Evolutionary conservation across 2,888 invertebrate species (phyloP), one percentile per base, ranked within the genome.

Genomic region (Drosophila neutralis): DNA sequence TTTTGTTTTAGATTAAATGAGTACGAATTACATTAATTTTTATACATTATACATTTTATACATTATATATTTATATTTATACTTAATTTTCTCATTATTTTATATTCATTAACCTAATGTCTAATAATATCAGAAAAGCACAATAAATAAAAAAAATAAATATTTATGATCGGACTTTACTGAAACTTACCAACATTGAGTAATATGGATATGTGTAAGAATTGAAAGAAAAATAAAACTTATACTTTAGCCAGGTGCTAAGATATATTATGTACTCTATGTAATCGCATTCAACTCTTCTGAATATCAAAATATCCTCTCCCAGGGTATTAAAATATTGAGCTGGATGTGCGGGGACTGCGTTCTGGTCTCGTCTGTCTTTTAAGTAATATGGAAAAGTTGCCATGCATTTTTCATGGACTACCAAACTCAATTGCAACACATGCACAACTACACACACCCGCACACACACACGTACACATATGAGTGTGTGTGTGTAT

Each of bases 361-460:
- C 33, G 35, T 27, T 49, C 33, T 29, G 58, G 45, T 31, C 71
- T 70, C 82, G 78, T 68, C 69, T 81, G 84, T 42, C 61, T 75
- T 71, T 80, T 67, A 73, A 68, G 74, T 73, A 80, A 86, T 76
- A 74, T 76, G 69, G 40, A 70, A 83, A 84, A 74, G 69, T 73
- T 76, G 61, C 60, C 56, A 62, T 83, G 62, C 71, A 82, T 80
- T 83, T 76, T 78, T 78, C 64, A 78, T 78, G 51, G 54, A 35
- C 58, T 51, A 58, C 65, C 53, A 73, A 84, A 76, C 73, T 85
- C 82, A 73, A 83, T 87, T 87, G 85, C 72, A 76, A 67, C 85
- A 73, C 82, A 76, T 73, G 51, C 76, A 64, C 54, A 76, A 33
- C 35, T 38, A 58, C 57, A 66, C 45, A 66, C 52, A 51, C 56